Evolutionary conservation across 2,113 vertebrate genomes (phyloP), one percentile per base, ranked within the genome.

Genomic region (Psilopsiagon aymara): DNA sequence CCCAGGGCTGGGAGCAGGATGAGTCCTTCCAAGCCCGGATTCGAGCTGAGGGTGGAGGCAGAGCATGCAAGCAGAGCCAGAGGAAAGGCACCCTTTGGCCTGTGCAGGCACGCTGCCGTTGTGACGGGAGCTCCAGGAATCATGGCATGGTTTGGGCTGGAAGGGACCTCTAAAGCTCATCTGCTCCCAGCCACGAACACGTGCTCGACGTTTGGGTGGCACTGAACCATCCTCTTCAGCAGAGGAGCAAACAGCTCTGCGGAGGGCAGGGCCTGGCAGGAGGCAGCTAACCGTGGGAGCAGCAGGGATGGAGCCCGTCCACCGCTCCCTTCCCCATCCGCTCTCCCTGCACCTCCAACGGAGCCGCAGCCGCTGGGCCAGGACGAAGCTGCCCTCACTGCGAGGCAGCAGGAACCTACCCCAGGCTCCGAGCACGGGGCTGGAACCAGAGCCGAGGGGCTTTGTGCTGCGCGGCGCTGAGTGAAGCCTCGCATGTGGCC

Each of bases 201-300:
- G 18, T 4, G 33, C 53, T 27, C 82, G 70, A 60, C 1, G 13
- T 82, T 75, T 33, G 51, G 39, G 71, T 75, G 81, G 49, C 39
- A 86, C 89, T 85, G 92, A 49, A 39, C 49, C 62, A 62, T 63
- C 81, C 92, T 95, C 88, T 94, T 14, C 35, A 64, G 88, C 81
- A 82, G 43, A 69, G 80, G 80, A 53, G 69, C 1, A 2, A 68
- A 27, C 21, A 52, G 80, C 37, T 77, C 43, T 0, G 0, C 0
- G 57, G 33, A 44, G 21, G 47, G 59, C 70, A 27, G 64, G 77
- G 84, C 46, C 52, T 9, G 5, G 41, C 25, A 12, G 67, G 0
- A 37, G 73, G 33, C 77, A 29, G 46, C 33, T 3, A 6, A 37
- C 19, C 82, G 69, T 0, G 3, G 18, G 49, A 47, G 57, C 1